Base-by-base conservation (phyloP, 1,140 invertebrate species). In the Rhyzopertha dominica region DNA sequence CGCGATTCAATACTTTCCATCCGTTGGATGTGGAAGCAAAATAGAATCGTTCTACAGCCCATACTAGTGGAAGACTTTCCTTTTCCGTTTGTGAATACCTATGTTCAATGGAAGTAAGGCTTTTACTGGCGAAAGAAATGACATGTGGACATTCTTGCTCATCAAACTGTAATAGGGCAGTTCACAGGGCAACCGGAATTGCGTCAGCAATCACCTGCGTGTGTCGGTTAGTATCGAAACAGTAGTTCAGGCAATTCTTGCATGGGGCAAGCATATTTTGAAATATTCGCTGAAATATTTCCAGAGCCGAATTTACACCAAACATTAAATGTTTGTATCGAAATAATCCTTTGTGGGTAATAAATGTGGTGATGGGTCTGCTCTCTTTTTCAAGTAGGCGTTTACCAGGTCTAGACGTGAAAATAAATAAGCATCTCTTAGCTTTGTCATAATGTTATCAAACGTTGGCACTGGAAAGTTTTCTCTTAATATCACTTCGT, bases 381-480 rank as follows among this genome's bases (percentile, higher is more conserved):
- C 48, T 51, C 12, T 49, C 36, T 23, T 49, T 53, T 24, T 56
- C 46, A 4, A 65, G 30, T 50, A 60, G 7, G 51, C 58, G 8
- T 49, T 29, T 34, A 49, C 49, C 0, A 59, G 13, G 28, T 60
- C 56, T 5, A 58, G 26, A 26, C 41, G 18, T 16, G 59, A 52
- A 41, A 55, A 60, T 51, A 2, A 32, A n/a, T n/a, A 18, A 32
- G 30, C 25, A 5, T 25, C 41, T 20, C 29, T 49, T 18, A 56
- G 13, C 14, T 39, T 50, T 5, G 47, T 20, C 30, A 54, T 22
- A 5, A 57, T 32, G 14, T 26, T 30, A 10, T 57, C 49, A 31
- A 54, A 47, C 22, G 45, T 57, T 10, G 56, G 56, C 10, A 58
- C 14, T 9, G 56, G 53, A 12, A 44, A 41, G 13, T 43, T 37